A percentile compares a stretch with the other conserved stretches of the same genome.
Evolutionary conservation across 2,113 vertebrate genomes (phyloP).

Genomic region (Platanista minor): DNA sequence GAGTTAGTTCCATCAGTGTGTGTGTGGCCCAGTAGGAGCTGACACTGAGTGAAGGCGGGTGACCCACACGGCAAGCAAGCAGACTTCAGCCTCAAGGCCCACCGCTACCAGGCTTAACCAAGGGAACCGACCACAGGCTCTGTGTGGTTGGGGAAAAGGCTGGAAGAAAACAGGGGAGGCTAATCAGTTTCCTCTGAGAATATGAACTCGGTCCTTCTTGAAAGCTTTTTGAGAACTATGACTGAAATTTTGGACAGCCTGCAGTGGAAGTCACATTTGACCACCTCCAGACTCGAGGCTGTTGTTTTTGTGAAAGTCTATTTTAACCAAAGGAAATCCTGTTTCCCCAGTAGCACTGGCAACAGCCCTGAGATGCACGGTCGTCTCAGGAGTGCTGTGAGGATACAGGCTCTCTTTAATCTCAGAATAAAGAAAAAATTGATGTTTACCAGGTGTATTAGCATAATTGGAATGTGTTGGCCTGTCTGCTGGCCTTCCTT

Average conservation of each 20-base stretch:
- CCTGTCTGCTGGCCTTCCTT: slow-evolving; percentile 76
- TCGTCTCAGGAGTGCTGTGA: slow-evolving; percentile 67
- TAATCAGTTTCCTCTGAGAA: not conserved
- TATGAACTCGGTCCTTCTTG: not conserved
- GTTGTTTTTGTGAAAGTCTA: slow-evolving; percentile 73
- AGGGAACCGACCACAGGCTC: not conserved
- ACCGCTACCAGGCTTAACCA: not conserved
- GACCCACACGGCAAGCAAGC: not conserved
- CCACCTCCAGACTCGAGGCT: slow-evolving; percentile 59
- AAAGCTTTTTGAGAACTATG: slow-evolving; percentile 6
- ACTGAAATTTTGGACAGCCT: slow-evolving; percentile 35
- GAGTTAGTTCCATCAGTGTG: not conserved
- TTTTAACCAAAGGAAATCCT: slow-evolving; percentile 78
- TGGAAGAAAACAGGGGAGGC: not conserved
- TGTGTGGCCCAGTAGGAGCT: not conserved
- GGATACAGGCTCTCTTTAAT: slow-evolving; percentile 74
- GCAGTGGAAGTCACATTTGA: slow-evolving; percentile 55
- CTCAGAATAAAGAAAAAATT: slow-evolving; percentile 78
- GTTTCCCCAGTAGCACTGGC: slow-evolving; percentile 71
- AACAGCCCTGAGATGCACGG: slow-evolving; percentile 53
- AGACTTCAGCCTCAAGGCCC: not conserved
- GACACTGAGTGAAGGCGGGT: not conserved
- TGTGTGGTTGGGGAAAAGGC: not conserved
- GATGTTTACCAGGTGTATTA: slow-evolving; percentile 79
- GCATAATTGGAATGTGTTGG: slow-evolving; percentile 76